phyloP scores from a whole-genome alignment of 2,113 vertebrate species.

The Pyxicephalus adspersus region DNA sequence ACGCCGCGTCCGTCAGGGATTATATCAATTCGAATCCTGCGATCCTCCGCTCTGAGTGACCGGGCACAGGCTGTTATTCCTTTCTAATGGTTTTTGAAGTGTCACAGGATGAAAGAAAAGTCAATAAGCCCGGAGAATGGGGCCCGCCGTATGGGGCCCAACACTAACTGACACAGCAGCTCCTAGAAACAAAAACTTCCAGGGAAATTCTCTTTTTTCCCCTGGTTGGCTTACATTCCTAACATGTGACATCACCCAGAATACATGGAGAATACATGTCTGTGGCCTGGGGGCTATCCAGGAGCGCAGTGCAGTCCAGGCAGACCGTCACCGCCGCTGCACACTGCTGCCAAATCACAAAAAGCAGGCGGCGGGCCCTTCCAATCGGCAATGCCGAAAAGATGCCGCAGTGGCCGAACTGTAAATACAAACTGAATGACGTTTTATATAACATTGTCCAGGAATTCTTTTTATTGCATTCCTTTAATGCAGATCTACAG shows the following conservation, averaged over 20 bases:
- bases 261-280: background rate
- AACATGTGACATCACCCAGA: background rate
- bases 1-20: background rate
- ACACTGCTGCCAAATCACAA: conserved; percentile 15
- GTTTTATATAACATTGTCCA: too few relatives aligned
- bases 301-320: conserved; percentile 44
- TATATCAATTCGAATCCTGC: background rate
- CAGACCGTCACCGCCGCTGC: conserved; percentile 7
- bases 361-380: background rate
- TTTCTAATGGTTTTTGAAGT: too few relatives aligned
- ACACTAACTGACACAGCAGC: too few relatives aligned
- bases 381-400: background rate
- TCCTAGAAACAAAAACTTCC: too few relatives aligned
- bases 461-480: too few relatives aligned
- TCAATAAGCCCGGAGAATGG: too few relatives aligned
- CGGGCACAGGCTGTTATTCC: too few relatives aligned
- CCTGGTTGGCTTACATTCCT: conserved; percentile 13
- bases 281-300: conserved; percentile 31
- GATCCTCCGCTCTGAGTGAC: background rate
- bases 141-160: too few relatives aligned
- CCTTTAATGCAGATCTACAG: too few relatives aligned
- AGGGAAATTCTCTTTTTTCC: background rate
- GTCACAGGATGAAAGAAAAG: too few relatives aligned
- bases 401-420: too few relatives aligned
- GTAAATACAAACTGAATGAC: too few relatives aligned